Evolutionary conservation across 1,140 invertebrate species (phyloP).

Genomic region (Aphidius gifuensis): DNA sequence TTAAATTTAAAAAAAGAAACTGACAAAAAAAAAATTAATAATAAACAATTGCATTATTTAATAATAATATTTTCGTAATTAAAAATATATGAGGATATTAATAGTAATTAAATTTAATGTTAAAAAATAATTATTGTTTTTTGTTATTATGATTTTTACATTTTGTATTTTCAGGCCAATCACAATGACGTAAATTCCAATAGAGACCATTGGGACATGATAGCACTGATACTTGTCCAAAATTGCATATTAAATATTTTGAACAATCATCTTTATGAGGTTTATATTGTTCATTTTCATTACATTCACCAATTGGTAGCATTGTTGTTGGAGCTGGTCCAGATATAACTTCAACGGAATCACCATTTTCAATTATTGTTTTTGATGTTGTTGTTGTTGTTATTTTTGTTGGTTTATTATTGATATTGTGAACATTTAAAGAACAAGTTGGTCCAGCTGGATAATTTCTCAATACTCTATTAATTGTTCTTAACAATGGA

Average conservation of each 20-base stretch:
- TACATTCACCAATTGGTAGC: slow-evolving; percentile 53
- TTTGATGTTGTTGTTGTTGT: slow-evolving; percentile 26
- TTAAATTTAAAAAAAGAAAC: too few species aligned
- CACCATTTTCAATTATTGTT: slow-evolving; percentile 36
- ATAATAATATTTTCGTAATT: too few species aligned
- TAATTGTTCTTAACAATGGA: slow-evolving; percentile 76
- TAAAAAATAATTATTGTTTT: too few species aligned
- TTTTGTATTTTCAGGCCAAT: slow-evolving; percentile 71
- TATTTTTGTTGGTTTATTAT: neutral
- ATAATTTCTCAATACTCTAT: slow-evolving; percentile 68
- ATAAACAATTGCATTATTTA: too few species aligned
- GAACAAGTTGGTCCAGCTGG: slow-evolving; percentile 48
- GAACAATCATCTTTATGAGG: slow-evolving; percentile 68
- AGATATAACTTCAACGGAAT: slow-evolving; percentile 41
- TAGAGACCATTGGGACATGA: slow-evolving; percentile 68
- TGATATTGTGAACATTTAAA: slow-evolving; percentile 32
- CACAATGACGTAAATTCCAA: slow-evolving; percentile 77
- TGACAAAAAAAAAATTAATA: too few species aligned
- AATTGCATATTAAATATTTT: slow-evolving; percentile 78
- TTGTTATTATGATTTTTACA: slow-evolving; percentile 45
- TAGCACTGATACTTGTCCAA: slow-evolving; percentile 65
- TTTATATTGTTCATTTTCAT: slow-evolving; percentile 58
- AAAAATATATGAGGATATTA: too few species aligned
- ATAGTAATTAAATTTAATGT: too few species aligned
- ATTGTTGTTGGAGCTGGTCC: slow-evolving; percentile 25